phyloP scores from a whole-genome alignment of 1,140 invertebrate species.

The Pectinophora gossypiella region DNA sequence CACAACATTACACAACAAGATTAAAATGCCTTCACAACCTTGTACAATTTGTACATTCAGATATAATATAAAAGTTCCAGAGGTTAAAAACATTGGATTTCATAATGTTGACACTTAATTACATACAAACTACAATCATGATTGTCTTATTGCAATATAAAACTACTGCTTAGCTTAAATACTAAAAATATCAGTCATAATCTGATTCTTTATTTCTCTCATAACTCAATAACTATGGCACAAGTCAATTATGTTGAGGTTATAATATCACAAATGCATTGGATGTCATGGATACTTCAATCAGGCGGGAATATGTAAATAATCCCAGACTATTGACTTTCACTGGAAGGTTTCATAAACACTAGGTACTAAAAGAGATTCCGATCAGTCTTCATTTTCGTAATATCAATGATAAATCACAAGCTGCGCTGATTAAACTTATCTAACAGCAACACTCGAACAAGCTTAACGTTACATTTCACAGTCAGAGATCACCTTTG shows the following conservation, averaged over 20 bases:
- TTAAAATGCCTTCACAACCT: constrained; percentile 26
- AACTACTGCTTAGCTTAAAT: constrained; percentile 6
- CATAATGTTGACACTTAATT: too few relatives aligned
- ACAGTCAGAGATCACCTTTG: constrained; percentile 26
- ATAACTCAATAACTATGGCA: constrained; percentile 34
- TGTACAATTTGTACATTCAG: constrained; percentile 17
- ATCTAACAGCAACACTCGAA: too few relatives aligned
- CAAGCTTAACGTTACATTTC: not conserved
- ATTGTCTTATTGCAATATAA: not conserved
- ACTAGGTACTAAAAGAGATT: constrained; percentile 30
- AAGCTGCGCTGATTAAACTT: too few relatives aligned
- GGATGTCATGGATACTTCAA: constrained; percentile 32
- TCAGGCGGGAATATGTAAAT: too few relatives aligned
- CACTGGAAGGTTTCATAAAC: too few relatives aligned
- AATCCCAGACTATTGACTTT: too few relatives aligned
- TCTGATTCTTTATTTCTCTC: too few relatives aligned
- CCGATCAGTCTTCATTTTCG: constrained; percentile 56
- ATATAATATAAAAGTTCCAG: not conserved
- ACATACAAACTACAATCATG: constrained; percentile 15
- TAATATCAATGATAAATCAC: too few relatives aligned
- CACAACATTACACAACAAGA: constrained; percentile 14
- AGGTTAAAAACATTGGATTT: too few relatives aligned
- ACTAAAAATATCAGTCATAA: constrained; percentile 15
- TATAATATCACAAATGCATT: constrained; percentile 26
- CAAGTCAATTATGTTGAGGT: constrained; percentile 21